Evolutionary conservation across 2,113 vertebrate genomes (phyloP).

Genomic region (Pardalotus punctatus): DNA sequence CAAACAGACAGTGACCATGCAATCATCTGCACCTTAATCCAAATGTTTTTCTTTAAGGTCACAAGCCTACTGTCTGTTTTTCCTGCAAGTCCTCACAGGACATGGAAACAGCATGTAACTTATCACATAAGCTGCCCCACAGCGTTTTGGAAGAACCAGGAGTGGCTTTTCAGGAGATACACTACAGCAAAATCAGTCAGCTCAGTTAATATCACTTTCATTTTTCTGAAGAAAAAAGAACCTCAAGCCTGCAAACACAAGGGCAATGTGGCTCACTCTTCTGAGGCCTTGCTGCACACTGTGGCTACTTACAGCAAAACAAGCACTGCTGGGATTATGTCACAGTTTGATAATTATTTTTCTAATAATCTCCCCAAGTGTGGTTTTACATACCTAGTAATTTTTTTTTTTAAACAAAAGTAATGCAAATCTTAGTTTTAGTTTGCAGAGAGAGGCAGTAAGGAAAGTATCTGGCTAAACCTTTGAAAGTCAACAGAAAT

Average conservation of each 20-base stretch:
- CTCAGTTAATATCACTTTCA: background rate
- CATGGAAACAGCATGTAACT: background rate
- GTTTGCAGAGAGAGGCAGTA: background rate
- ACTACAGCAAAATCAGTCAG: background rate
- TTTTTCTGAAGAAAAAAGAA: background rate
- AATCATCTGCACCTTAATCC: slow-evolving; percentile 27
- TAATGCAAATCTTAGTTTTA: background rate
- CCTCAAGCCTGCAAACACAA: background rate
- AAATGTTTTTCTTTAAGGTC: slow-evolving; percentile 35
- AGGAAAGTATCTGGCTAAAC: background rate
- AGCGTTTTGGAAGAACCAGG: background rate
- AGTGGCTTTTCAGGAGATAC: background rate
- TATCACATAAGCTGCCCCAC: background rate
- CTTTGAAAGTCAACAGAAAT: slow-evolving; percentile 38
- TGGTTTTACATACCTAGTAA: background rate
- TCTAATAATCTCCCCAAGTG: background rate
- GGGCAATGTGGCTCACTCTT: background rate
- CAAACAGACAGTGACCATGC: background rate
- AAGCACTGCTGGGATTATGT: background rate
- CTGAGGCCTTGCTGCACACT: rapidly evolving
- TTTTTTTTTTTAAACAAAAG: background rate
- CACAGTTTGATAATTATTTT: background rate
- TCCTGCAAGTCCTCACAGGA: slow-evolving; percentile 14
- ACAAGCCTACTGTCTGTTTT: slow-evolving; percentile 3
- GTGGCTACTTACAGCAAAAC: background rate